These are phyloP conservation scores for Darwinula stevensoni DNA, from an alignment of 2,888 invertebrate species.

Conservation along the genomic window DNA sequence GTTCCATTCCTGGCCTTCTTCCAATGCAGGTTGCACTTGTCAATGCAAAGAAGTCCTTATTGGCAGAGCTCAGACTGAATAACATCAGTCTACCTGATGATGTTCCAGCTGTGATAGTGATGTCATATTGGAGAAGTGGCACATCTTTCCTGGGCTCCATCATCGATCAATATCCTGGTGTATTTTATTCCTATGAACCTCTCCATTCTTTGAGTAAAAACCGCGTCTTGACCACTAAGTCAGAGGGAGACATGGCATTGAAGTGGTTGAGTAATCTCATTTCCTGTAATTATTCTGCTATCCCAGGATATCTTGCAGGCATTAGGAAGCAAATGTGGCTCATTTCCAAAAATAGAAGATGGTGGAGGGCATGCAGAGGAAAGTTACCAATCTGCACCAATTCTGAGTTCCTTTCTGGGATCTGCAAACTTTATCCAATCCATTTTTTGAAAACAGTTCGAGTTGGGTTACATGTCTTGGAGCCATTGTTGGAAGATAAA, in stretches of 20 bases:
- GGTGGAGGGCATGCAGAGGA: neutral
- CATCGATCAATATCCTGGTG: neutral
- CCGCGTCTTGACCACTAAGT: neutral
- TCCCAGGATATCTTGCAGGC: neutral
- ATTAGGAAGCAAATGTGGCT: neutral
- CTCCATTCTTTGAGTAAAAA: neutral
- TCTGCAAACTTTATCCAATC: neutral
- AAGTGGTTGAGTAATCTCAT: neutral
- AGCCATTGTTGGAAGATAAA: neutral
- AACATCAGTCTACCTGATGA: too few species aligned
- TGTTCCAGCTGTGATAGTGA: too few species aligned
- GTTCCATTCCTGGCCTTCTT: too few species aligned
- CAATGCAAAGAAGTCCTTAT: too few species aligned
- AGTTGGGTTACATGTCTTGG: neutral
- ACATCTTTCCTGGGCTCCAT: neutral
- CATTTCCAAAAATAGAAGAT: neutral
- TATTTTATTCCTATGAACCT: slow-evolving; percentile 1
- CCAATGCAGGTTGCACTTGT: too few species aligned
- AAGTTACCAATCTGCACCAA: neutral
- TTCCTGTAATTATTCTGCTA: neutral
- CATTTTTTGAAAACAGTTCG: neutral
- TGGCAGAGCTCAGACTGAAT: too few species aligned
- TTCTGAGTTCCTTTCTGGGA: neutral
- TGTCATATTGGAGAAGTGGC: neutral
- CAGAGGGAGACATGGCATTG: neutral